Conservation (phyloP, 2,113 vertebrate species). For the Centropus unirufus region DNA sequence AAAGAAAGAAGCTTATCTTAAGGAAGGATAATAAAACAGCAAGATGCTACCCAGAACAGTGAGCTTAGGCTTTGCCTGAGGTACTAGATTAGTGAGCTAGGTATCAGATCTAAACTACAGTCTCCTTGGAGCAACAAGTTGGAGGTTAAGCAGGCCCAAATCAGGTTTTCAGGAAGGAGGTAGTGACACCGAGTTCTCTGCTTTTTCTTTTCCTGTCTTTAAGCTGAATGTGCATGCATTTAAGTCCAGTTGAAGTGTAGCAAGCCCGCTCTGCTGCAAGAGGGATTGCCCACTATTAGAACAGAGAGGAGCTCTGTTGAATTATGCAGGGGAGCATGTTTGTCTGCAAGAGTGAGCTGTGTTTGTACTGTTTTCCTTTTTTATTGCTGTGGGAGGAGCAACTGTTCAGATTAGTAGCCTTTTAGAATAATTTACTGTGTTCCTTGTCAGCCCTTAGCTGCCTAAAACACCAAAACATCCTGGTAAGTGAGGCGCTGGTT, state of each 20-base stretch:
- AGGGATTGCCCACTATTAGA: neutral
- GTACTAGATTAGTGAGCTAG: slow-evolving; percentile 50
- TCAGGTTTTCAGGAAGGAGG: neutral
- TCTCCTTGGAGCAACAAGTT: slow-evolving; percentile 41
- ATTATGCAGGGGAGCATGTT: neutral
- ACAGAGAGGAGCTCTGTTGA: neutral
- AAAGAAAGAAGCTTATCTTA: slow-evolving; percentile 64
- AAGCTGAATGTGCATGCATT: neutral
- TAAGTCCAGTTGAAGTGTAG: neutral
- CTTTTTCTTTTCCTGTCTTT: neutral
- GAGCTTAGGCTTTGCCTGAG: slow-evolving; percentile 57
- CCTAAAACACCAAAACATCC: neutral
- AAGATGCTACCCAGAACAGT: slow-evolving; percentile 57
- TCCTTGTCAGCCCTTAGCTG: neutral
- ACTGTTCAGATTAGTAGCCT: neutral
- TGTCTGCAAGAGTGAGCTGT: slow-evolving; percentile 12
- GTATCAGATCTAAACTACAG: slow-evolving; percentile 38
- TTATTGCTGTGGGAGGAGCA: slow-evolving; percentile 23
- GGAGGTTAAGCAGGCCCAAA: slow-evolving; percentile 1
- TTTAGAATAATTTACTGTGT: slow-evolving; percentile 1
- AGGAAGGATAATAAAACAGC: slow-evolving; percentile 61
- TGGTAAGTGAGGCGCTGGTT: neutral
- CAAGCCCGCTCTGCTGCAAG: neutral
- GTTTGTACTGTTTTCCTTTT: neutral
- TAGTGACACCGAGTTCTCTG: neutral